Base-by-base conservation (phyloP, 2,888 invertebrate species). In the Melipona bicolor region DNA sequence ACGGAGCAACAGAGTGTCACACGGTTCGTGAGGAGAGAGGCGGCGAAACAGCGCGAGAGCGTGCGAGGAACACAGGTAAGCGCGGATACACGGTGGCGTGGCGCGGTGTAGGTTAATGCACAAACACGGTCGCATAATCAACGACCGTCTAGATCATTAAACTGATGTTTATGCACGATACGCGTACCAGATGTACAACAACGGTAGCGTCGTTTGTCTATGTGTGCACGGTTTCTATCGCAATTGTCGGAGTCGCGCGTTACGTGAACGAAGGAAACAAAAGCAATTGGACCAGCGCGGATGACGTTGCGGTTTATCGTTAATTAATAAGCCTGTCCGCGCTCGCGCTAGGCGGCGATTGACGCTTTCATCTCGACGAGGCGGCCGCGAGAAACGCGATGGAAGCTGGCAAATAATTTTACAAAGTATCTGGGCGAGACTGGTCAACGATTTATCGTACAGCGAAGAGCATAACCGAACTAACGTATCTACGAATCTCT, bases 81-180 rank as follows among this genome's bases (percentile, higher is more conserved):
- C 77, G 52, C 17, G 32, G 52, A 59, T 32, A 24, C 62, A 36
- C 73, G 43, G 24, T 52, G 65, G 19, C n/a, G 76, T 68, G 43
- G 64, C 13, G 49, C 24, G 56, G 75, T 71, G 70, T 87, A 77
- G 86, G 68, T 76, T 84, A 87, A 87, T 70, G 79, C 73, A 82
- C 80, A 78, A 79, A 73, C 82, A 73, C 75, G 43, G 67, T 77
- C 65, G 65, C 64, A 21, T 77, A 85, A 85, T 88, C 80, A 78
- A 62, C 81, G 85, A 75, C 61, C 77, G 85, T 81, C 73, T 80
- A 87, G 76, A 87, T 87, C 78, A 77, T 87, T 84, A 87, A 64
- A 70, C 75, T 15, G 85, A 80, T 81, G 79, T 83, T 83, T 74
- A 84, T 71, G 79, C 81, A 88, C 77, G 81, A 85, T 80, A 83